Percentiles rank a stretch among this genome's conserved stretches.
These are phyloP conservation scores for fruit fly (Drosophila melanogaster) DNA, from an alignment of 1,140 invertebrate genomes.

Conservation along the genomic window Release_6_plus_ISO1_MT NT_033777.3:23496001-23496500, in stretches of 20 bases:
- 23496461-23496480: constrained; percentile 75
- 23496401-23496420: constrained; percentile 3
- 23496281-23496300: constrained; percentile 69
- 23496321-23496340: constrained; percentile 67
- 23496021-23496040: constrained; percentile 55
- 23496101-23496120: constrained; percentile 61
- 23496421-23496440: constrained; percentile 6
- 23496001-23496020: constrained; percentile 19
- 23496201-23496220: constrained; percentile 35
- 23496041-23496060: constrained; percentile 65
- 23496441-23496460: constrained; percentile 68
- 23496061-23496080: constrained; percentile 37
- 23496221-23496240: constrained; percentile 80
- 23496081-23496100: constrained; percentile 73
- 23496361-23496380: constrained; percentile 30
- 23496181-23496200: background rate
- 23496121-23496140: constrained; percentile 55
- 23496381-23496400: constrained; percentile 14
- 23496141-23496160: constrained; percentile 68
- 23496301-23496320: constrained; percentile 58
- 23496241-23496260: constrained; percentile 80
- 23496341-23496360: constrained; percentile 79
- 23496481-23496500: constrained; percentile 53
- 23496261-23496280: constrained; percentile 83
- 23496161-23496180: constrained; percentile 49